Percentiles rank a stretch among this genome's conserved stretches.
phyloP scores from a whole-genome alignment of 30 jellyfish, hydroid and myxozoan genomes.

The Turritopsis dohrnii region DNA sequence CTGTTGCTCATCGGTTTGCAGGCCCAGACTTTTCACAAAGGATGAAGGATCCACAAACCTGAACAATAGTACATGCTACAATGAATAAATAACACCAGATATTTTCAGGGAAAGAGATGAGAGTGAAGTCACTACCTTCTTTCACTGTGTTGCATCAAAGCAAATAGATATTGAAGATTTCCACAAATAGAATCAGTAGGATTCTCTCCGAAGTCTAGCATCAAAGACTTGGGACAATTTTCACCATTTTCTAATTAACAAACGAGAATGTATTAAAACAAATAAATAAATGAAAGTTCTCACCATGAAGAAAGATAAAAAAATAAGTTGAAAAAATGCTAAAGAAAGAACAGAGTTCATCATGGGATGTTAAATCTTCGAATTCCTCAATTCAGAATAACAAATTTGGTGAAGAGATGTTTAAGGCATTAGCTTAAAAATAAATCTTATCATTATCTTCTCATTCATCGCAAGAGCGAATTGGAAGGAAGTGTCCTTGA shows the following conservation, averaged over 20 bases:
- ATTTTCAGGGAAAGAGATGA: neutral
- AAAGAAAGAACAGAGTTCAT: no score
- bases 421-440: no score
- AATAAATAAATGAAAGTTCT: neutral
- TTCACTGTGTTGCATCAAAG: constrained; percentile 59
- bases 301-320: neutral
- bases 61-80: neutral
- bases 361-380: no score
- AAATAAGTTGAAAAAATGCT: no score
- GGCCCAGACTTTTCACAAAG: constrained; percentile 63
- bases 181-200: constrained; percentile 65
- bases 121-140: constrained; percentile 39
- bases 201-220: constrained; percentile 14
- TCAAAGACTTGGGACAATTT: constrained; percentile 14
- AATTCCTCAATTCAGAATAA: no score
- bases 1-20: constrained; percentile 87
- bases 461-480: no score
- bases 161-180: constrained; percentile 67
- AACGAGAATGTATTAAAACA: neutral
- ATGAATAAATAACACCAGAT: no score
- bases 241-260: neutral
- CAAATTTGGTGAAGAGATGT: no score
- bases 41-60: constrained; percentile 87
- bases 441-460: no score
- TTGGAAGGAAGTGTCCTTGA: no score